A percentile compares a stretch with the other conserved stretches of the same genome.
These are phyloP conservation scores for Gallirallus australis DNA, from an alignment of 2,797 vertebrate species.

Conservation along the genomic window DNA sequence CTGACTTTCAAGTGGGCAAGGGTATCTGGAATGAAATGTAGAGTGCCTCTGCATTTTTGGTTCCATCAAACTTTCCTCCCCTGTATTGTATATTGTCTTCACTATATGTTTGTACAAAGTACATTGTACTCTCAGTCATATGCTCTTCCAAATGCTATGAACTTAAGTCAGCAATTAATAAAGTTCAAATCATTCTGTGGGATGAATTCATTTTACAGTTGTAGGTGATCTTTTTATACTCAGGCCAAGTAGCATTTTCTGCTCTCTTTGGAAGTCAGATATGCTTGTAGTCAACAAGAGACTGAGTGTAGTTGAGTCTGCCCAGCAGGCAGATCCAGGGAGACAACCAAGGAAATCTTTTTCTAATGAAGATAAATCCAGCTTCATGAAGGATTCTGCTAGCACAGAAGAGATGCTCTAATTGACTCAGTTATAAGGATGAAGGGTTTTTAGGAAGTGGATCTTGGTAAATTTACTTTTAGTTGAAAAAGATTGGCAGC, in stretches of 20 bases:
- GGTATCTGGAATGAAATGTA: background rate
- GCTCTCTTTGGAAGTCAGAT: background rate
- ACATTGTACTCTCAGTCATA: background rate
- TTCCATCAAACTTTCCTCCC: background rate
- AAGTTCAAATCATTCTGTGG: background rate
- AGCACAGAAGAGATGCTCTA: background rate
- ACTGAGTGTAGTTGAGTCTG: background rate
- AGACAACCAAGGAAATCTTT: background rate
- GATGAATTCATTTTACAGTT: background rate
- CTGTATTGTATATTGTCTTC: background rate
- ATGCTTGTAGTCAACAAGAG: background rate
- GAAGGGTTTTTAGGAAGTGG: background rate
- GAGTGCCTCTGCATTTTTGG: background rate
- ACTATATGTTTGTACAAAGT: background rate
- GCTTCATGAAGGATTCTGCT: background rate
- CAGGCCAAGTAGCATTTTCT: background rate
- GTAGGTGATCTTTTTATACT: background rate
- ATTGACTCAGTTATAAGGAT: background rate
- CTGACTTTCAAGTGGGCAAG: background rate
- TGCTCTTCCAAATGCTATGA: background rate
- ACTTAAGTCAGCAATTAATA: background rate
- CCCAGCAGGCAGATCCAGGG: background rate
- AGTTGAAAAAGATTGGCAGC: background rate
- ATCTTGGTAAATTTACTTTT: background rate
- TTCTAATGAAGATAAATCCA: constrained; percentile 10